Percentiles rank a stretch among this genome's conserved stretches.
Evolutionary conservation across 1,140 invertebrate species (phyloP).

Genomic region (Drosophila bocqueti): DNA sequence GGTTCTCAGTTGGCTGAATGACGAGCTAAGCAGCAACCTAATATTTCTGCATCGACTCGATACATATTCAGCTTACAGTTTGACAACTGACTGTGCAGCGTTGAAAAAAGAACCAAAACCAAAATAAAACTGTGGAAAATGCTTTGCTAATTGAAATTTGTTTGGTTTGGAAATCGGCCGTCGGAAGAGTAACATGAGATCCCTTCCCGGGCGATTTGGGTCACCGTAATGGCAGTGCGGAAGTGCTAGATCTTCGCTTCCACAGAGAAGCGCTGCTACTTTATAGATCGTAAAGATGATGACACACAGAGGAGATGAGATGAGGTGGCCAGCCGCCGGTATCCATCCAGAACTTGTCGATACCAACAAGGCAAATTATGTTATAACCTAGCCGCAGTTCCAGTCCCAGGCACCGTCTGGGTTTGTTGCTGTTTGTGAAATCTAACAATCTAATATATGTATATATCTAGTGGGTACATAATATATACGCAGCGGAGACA

Average conservation of each 20-base stretch:
- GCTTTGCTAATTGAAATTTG: conserved; percentile 62
- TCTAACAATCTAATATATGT: conserved; percentile 61
- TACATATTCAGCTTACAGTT: conserved; percentile 15
- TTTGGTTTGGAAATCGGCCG: conserved; percentile 64
- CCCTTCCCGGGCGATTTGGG: conserved; percentile 35
- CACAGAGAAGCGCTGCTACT: conserved; percentile 20
- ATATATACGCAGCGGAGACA: conserved; percentile 61
- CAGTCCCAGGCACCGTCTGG: conserved; percentile 7
- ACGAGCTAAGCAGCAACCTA: conserved; percentile 56
- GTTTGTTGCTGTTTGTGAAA: conserved; percentile 40
- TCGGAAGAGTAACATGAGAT: conserved; percentile 67
- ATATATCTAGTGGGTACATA: conserved; percentile 55
- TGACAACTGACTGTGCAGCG: conserved; percentile 6
- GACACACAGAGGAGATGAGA: conserved; percentile 19
- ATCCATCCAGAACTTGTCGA: conserved; percentile 47
- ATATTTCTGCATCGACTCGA: conserved; percentile 52
- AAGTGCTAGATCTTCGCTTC: conserved; percentile 40
- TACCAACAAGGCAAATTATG: conserved; percentile 47
- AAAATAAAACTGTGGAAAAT: conserved; percentile 59
- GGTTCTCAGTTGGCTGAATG: not conserved
- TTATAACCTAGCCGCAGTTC: conserved; percentile 21
- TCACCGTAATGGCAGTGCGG: conserved; percentile 54
- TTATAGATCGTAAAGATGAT: conserved; percentile 21
- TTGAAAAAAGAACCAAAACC: conserved; percentile 2
- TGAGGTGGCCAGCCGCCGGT: conserved; percentile 37